A percentile compares a stretch with the other conserved stretches of the same genome.
These are phyloP conservation scores for Gnathonemus longibarbis DNA, from an alignment of 2,113 vertebrate species.

Conservation along the genomic window DNA sequence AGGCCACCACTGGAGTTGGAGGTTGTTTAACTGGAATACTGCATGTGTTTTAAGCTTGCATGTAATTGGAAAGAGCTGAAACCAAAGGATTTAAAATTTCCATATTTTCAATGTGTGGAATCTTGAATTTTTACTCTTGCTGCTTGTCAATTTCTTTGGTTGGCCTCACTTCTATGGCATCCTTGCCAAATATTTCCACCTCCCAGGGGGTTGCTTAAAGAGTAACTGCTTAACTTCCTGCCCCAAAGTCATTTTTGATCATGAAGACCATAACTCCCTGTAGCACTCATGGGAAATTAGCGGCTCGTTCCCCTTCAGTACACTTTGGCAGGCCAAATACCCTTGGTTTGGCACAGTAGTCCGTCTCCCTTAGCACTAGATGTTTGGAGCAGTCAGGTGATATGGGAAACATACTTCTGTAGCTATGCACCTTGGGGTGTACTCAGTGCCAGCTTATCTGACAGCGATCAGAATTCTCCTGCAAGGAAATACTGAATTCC, in stretches of 20 bases:
- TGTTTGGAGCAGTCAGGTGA: background rate
- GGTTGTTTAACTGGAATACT: background rate
- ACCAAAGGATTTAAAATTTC: background rate
- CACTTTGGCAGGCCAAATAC: background rate
- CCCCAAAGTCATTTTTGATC: background rate
- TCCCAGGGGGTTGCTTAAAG: background rate
- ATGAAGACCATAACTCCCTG: background rate
- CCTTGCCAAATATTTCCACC: background rate
- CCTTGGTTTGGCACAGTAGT: background rate
- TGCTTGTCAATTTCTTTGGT: background rate
- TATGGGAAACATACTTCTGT: background rate
- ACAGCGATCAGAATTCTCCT: background rate
- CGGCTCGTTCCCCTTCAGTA: background rate
- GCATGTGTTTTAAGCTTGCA: background rate
- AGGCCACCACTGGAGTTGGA: background rate
- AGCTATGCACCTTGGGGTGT: background rate
- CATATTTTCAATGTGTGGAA: background rate
- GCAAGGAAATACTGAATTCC: background rate
- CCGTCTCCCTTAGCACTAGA: background rate
- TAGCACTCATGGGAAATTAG: background rate
- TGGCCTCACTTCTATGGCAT: background rate
- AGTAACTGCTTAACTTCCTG: background rate
- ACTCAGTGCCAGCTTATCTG: background rate
- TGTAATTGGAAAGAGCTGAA: background rate
- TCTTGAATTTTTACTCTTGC: background rate